Percentiles rank a stretch among this genome's conserved stretches.
Conservation (phyloP, 1,140 invertebrate species). For the Leptopilina clavipes region DNA sequence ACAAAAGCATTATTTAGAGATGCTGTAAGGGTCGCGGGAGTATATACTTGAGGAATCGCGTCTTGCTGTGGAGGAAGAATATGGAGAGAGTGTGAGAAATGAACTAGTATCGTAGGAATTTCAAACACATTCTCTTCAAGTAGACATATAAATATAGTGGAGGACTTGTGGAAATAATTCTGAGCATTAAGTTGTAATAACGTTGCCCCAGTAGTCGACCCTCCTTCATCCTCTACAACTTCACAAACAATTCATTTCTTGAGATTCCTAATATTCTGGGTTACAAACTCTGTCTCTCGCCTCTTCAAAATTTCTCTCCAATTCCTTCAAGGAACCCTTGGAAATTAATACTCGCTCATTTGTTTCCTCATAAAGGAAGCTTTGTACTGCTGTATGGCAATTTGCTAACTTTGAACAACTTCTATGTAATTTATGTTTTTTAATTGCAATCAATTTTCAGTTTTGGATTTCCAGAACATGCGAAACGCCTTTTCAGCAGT, state of each 20-base stretch:
- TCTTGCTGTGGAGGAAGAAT: conserved; percentile 20
- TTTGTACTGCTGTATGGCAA: neutral
- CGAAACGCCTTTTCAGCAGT: neutral
- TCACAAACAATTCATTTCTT: conserved; percentile 55
- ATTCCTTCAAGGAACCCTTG: neutral
- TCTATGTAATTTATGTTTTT: neutral
- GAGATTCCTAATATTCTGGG: conserved; percentile 39
- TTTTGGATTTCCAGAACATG: no score
- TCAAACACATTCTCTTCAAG: conserved; percentile 27
- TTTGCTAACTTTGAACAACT: neutral
- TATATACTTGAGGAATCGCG: conserved; percentile 10
- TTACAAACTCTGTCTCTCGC: conserved; percentile 17
- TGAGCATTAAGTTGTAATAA: conserved; percentile 68
- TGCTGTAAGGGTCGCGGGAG: conserved; percentile 37
- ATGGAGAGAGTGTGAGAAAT: neutral
- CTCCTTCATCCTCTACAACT: conserved; percentile 47
- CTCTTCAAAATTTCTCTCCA: neutral
- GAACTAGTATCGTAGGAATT: conserved; percentile 13
- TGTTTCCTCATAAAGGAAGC: conserved; percentile 9
- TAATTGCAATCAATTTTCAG: neutral
- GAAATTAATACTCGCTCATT: conserved; percentile 5
- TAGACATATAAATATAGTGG: conserved; percentile 55
- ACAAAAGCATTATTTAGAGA: no score
- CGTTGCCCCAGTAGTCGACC: conserved; percentile 51
- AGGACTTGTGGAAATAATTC: conserved; percentile 60